Base-by-base conservation (phyloP, 2,113 vertebrate genomes). In the Sus scrofa region DNA sequence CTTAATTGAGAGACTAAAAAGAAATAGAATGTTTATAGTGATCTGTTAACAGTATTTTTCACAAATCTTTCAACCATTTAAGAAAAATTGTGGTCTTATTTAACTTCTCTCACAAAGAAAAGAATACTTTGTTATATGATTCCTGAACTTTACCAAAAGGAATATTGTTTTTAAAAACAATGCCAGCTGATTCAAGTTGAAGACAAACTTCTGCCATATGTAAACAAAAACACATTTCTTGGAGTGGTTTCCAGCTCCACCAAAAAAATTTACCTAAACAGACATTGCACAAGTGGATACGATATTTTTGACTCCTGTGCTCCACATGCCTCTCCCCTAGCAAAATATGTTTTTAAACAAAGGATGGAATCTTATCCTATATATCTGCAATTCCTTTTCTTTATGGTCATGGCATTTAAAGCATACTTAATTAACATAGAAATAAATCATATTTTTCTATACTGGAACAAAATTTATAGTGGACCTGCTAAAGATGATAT, bases 131-230 rank as follows among this genome's bases (percentile, higher is more conserved):
- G 16, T 83, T 84, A 73, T 3, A 16, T 79, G 54, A 91, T 70
- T 68, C 30, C 37, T 20, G 22, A 67, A 56, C 70, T 77, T 91
- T 22, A 73, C 9, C 26, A 44, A 89, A 70, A 70, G 20, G 8
- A 86, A 73, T 74, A 15, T 50, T 91, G 34, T 16, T 93, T 97
- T 94, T 22, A 52, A 89, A 96, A 95, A 58, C 70, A 50, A 16
- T 79, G 65, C 67, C 18, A 60, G 4, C 50, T 68, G 13, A 85
- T 22, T 82, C 78, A 58, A 89, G 58, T 58, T 39, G 82, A 88
- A 86, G 26, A 44, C 62, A 88, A 93, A 18, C 50, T 91, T 44
- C 52, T 86, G 39, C 56, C 71, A 54, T 15, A 18, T 58, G 11
- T 79, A n/a, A 70, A 39, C 44, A 60, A 26, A 39, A 30, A 70